Percentiles rank a stretch among this genome's conserved stretches.
phyloP scores from a whole-genome alignment of 2,797 vertebrate species.

The Apodemus agrarius region DNA sequence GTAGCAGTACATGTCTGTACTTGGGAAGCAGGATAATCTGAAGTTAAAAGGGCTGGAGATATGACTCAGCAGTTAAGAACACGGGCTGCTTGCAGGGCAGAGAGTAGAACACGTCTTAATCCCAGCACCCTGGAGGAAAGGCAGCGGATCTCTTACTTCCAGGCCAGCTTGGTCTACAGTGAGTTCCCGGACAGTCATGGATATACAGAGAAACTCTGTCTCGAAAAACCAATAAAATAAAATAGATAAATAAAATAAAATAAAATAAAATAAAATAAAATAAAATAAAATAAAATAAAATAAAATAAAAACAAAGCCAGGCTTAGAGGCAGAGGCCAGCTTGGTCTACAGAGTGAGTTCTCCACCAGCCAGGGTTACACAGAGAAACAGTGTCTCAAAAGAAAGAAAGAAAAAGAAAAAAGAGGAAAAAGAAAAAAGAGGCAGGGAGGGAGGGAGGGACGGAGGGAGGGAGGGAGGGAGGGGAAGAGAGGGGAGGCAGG shows the following conservation, averaged over 20 bases:
- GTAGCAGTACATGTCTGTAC: not conserved
- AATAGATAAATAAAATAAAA: not conserved
- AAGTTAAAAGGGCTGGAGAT: not conserved
- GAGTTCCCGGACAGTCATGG: not conserved
- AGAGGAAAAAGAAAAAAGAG: too few relatives aligned
- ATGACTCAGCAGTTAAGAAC: not conserved
- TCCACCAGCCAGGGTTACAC: not conserved
- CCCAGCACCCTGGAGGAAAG: not conserved
- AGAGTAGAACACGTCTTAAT: not conserved
- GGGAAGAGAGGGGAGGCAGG: too few relatives aligned
- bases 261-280: not conserved
- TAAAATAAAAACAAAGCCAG: not conserved
- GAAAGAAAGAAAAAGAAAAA: not conserved
- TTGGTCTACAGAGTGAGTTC: not conserved
- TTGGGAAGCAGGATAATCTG: not conserved
- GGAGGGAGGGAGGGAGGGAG: fast-evolving
- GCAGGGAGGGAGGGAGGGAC: too few relatives aligned
- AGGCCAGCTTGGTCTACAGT: not conserved
- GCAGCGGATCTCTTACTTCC: not conserved
- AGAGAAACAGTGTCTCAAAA: not conserved
- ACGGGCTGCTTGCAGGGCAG: not conserved
- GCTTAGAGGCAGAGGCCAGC: not conserved
- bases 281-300: not conserved
- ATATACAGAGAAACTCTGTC: not conserved
- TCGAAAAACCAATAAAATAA: not conserved